Evolutionary conservation across 2,113 vertebrate genomes (phyloP), one percentile per base, ranked within the genome.

Genomic region (Rattus norvegicus): DNA sequence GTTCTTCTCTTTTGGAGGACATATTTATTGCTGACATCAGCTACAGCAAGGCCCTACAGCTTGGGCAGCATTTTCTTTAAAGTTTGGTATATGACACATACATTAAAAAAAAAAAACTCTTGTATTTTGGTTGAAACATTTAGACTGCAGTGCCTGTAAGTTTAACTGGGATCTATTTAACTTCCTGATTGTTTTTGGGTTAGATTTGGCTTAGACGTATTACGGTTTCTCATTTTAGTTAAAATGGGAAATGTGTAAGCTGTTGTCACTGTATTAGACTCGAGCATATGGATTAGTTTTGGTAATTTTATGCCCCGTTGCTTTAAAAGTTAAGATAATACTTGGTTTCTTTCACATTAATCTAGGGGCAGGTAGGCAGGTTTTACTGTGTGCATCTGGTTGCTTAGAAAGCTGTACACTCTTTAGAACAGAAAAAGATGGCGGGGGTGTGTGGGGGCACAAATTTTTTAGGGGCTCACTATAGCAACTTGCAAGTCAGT

Each of bases 181-280:
- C 33, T 72, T 72, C 22, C 20, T 73, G 86, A 72, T 39, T 39
- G 86, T 56, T 85, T 95, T 95, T 70, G 54, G 4, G 95, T 14
- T 92, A 75, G 54, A n/a, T 94, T 75, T 10, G 90, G 79, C 30
- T 88, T 88, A 54, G 61, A 65, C 43, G 26, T 67, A 2, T 19
- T 47, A 22, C 1, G 8, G 86, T 14, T 72, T 72, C 49, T 39
- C 39, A 56, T 63, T 94, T 92, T 81, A 61, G 61, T 94, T 97
- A 94, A 92, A 96, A 79, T 91, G 86, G 91, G 52, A 85, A 93
- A 86, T 80, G 22, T 96, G 88, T 94, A 70, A 96, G 54, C 92
- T 97, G 88, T 36, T 75, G 63, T 75, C 47, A 83, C 47, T 75
- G 61, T 84, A 85, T 80, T 83, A 94, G 56, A 84, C 1, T 69